phyloP scores from a whole-genome alignment of 30 jellyfish, hydroid and myxozoan species.

The Calvadosia cruxmelitensis region DNA sequence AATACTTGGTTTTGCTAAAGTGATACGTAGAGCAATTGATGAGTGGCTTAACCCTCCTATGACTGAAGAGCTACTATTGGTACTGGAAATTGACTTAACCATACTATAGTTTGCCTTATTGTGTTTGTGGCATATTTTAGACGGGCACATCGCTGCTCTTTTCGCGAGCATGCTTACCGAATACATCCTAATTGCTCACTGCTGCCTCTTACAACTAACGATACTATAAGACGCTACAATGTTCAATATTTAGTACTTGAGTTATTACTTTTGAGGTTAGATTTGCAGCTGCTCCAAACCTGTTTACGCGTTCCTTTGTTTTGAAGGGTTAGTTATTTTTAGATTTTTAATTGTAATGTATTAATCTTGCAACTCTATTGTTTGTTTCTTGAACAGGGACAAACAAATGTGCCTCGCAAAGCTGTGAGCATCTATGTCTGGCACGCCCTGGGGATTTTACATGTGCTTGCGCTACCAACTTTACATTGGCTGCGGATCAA shows the following conservation, averaged over 20 bases:
- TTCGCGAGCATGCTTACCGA: too few relatives aligned
- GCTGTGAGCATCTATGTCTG: conserved; percentile 78
- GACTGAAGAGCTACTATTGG: too few relatives aligned
- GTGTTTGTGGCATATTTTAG: too few relatives aligned
- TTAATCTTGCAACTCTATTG: neutral
- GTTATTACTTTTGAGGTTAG: neutral
- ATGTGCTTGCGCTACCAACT: conserved; percentile 90
- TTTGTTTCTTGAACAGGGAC: conserved; percentile 35
- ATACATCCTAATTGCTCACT: too few relatives aligned
- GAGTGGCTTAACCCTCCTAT: too few relatives aligned
- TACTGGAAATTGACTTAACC: too few relatives aligned
- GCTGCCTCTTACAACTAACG: neutral
- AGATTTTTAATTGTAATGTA: neutral
- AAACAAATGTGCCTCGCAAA: conserved; percentile 35
- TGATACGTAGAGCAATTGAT: too few relatives aligned
- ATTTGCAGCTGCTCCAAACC: neutral
- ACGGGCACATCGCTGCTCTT: too few relatives aligned
- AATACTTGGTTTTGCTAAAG: too few relatives aligned
- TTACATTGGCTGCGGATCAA: conserved; percentile 47
- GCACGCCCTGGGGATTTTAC: conserved; percentile 53
- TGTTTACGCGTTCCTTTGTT: neutral
- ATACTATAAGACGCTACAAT: neutral
- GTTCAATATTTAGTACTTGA: neutral
- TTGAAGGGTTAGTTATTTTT: neutral
- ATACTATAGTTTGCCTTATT: too few relatives aligned